These are phyloP conservation scores for Drosophila formosana DNA, from an alignment of 2,888 invertebrate genomes.

Conservation along the genomic window DNA sequence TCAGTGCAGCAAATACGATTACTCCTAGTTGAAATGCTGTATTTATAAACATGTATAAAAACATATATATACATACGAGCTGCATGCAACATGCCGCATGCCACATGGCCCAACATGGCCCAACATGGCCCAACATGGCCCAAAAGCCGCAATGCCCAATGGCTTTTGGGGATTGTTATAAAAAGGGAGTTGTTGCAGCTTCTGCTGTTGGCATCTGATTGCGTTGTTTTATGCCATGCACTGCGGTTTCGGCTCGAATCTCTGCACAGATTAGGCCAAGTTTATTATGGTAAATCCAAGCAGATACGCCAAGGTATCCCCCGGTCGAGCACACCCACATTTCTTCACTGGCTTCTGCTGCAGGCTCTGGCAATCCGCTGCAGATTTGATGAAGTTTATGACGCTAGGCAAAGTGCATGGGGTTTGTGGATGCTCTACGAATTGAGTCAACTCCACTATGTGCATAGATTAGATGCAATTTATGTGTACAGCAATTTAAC, in stretches of 20 bases:
- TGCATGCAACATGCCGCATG: conserved; percentile 15
- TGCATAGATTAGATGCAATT: not conserved
- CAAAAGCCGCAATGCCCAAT: conserved; percentile 39
- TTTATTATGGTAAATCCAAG: conserved; percentile 48
- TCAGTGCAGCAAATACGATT: conserved; percentile 41
- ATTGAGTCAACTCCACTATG: not conserved
- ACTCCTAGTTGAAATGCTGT: conserved; percentile 52
- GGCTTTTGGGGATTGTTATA: conserved; percentile 6
- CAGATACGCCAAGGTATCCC: not conserved
- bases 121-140: conserved; percentile 11
- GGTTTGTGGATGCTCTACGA: not conserved
- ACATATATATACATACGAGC: not conserved
- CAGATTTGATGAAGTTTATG: conserved; percentile 10
- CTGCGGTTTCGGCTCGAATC: conserved; percentile 34
- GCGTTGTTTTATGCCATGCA: conserved; percentile 53
- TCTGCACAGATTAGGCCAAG: conserved; percentile 63
- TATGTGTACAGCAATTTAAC: not conserved
- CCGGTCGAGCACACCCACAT: conserved; percentile 9
- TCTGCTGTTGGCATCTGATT: conserved; percentile 59
- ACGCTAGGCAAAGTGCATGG: conserved; percentile 1
- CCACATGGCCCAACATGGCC: conserved; percentile 1
- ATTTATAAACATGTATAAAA: conserved; percentile 61
- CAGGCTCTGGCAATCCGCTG: not conserved
- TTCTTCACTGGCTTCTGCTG: not conserved
- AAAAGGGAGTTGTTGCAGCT: conserved; percentile 13